A percentile compares a stretch with the other conserved stretches of the same genome.
These are phyloP conservation scores for Laodelphax striatellus DNA, from an alignment of 1,140 invertebrate species.

Conservation along the genomic window DNA sequence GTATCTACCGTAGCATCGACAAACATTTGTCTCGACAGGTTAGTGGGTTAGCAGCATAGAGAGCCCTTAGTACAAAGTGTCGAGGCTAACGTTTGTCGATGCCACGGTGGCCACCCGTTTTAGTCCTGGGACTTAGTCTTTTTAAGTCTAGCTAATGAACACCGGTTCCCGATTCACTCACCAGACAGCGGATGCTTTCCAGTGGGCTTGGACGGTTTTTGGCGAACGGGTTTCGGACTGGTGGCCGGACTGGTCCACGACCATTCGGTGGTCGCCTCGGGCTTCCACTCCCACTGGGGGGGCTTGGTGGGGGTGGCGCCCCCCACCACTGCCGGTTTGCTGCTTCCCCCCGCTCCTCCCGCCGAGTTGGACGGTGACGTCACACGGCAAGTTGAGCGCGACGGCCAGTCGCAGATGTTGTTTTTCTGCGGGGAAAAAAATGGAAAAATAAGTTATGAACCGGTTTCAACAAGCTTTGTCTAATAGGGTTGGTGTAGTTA, in stretches of 20 bases:
- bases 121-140: too few relatives aligned
- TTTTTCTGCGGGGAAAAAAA: slow-evolving; percentile 27
- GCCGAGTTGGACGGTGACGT: slow-evolving; percentile 1
- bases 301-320: slow-evolving; percentile 19
- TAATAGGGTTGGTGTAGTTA: too few relatives aligned
- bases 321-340: neutral
- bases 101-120: too few relatives aligned
- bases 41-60: too few relatives aligned
- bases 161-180: too few relatives aligned
- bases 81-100: too few relatives aligned
- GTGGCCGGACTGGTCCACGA: slow-evolving; percentile 20
- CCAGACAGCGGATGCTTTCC: slow-evolving; percentile 17
- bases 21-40: too few relatives aligned
- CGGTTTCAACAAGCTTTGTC: too few relatives aligned
- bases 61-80: too few relatives aligned
- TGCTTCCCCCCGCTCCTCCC: neutral
- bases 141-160: too few relatives aligned
- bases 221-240: neutral
- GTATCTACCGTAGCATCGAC: too few relatives aligned
- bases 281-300: slow-evolving; percentile 18
- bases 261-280: slow-evolving; percentile 19
- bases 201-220: slow-evolving; percentile 22
- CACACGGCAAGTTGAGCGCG: slow-evolving; percentile 47
- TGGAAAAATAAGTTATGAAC: neutral
- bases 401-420: slow-evolving; percentile 68